phyloP scores from a whole-genome alignment of 2,797 vertebrate genomes.

The Lithobates pipiens region DNA sequence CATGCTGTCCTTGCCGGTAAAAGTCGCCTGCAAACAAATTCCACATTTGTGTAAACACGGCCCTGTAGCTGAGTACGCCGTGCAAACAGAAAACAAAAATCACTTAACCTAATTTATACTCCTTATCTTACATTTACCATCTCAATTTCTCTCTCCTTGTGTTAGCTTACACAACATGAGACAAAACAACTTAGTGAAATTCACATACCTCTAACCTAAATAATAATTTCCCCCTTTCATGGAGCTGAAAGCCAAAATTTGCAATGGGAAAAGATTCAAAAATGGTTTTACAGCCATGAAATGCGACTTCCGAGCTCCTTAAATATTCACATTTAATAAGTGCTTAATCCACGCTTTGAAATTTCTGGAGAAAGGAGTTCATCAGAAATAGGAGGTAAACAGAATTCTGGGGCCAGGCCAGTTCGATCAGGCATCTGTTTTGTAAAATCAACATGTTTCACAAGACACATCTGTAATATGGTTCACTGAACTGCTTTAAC shows the following conservation, averaged over 20 bases:
- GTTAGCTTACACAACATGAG: not conserved
- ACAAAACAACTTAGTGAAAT: not conserved
- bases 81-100: not conserved
- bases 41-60: not conserved
- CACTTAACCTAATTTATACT: not conserved
- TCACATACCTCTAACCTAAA: slow-evolving; percentile 7
- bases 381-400: slow-evolving; percentile 19
- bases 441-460: slow-evolving; percentile 25
- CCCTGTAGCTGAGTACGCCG: not conserved
- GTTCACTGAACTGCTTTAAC: not conserved
- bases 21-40: not conserved
- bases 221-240: not conserved
- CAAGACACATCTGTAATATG: slow-evolving; percentile 3
- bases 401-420: not conserved
- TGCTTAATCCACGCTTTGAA: not conserved
- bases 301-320: not conserved
- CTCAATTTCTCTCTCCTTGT: not conserved
- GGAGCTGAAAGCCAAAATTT: not conserved
- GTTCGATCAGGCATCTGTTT: not conserved
- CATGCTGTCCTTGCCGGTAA: not conserved
- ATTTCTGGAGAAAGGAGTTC: slow-evolving; percentile 4
- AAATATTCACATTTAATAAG: slow-evolving; percentile 20
- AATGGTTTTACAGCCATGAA: not conserved
- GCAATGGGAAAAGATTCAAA: not conserved
- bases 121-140: not conserved